Evolutionary conservation across 1,140 invertebrate species (phyloP), one percentile per base, ranked within the genome.

Genomic region (Drosophila grimshawi): DNA sequence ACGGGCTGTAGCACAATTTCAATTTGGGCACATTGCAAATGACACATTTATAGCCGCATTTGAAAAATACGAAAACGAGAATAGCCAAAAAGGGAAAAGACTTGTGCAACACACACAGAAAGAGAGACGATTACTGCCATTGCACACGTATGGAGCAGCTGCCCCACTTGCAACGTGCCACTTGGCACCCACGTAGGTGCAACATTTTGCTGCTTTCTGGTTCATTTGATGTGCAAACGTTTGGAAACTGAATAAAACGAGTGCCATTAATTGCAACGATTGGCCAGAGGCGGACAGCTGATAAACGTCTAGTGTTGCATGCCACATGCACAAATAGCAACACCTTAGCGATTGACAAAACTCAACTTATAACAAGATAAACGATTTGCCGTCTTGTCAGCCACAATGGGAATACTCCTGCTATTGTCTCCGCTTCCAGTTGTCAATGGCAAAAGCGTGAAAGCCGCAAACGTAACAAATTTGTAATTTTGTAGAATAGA

Each of bases 391-490:
- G 56, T 57, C 37, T 52, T n/a, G 51, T 30, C 56, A 56, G 6
- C 37, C 37, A 76, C 61, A 80, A 10, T 41, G 3, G 10, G 39
- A 10, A 41, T 41, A 41, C 10, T 41, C 3, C 8, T 43, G 19
- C 19, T 19, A 1, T 19, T 19, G 19, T 19, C 19, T 19, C 19
- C 19, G 19, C 19, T 19, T 19, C 19, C 19, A 19, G 19, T 19
- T 19, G 80, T 88, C 83, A 83, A 51, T 76, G 45, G 79, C 35
- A 76, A 78, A 88, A 80, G 83, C 83, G 83, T 88, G 72, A 83
- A 86, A 80, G 80, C 83, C 83, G 51, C 83, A 88, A 83, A 88
- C 83, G 83, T 83, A 88, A 88, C 83, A 83, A 88, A 88, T 88
- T 86, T 69, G 82, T 86, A 88, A 88, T 80, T 83, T 88, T 88